Evolutionary conservation across 2,113 vertebrate genomes (phyloP), one percentile per base, ranked within the genome.

Genomic region (Phocoena phocoena): DNA sequence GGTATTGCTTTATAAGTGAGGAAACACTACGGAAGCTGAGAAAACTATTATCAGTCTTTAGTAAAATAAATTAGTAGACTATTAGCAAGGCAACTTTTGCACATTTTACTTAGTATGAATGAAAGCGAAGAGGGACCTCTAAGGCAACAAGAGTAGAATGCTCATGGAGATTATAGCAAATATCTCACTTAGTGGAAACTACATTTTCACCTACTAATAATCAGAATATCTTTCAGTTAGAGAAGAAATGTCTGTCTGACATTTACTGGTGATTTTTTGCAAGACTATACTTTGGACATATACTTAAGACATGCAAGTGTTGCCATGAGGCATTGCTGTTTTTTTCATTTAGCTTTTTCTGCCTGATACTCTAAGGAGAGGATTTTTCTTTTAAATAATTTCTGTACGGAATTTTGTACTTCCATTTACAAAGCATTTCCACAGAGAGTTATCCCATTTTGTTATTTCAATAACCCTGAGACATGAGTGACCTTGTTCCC

Each of bases 61-160:
- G 58, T 60, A 89, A 97, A 97, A 95, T 88, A 90, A 90, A 85
- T 88, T 58, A 94, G 31, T 86, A 60, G 68, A 82, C 41, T 85
- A 50, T 96, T 93, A 95, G 33, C 47, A 88, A 93, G 38, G 18
- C 8, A 83, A 55, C 21, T 80, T 97, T 65, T 90, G 41, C 9
- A 74, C 18, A 71, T 88, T 93, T 96, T 84, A 58, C 62, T 74
- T 87, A n/a, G n/a, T 47, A 50, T 73, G 88, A 91, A 84, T 62
- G 63, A 87, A 90, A 82, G 20, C 62, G 14, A 83, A 85, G 79
- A 93, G 50, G 2, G 18, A 77, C 88, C 44, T 74, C 77, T 76
- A 85, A 93, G 73, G 44, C 77, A 93, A 86, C 21, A 47, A 60
- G 70, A 25, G 5, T 58, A 41, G 77, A 44, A 62, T 70, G 17